phyloP scores from a whole-genome alignment of 2,888 invertebrate genomes.

The Lasioglossum marginatum region DNA sequence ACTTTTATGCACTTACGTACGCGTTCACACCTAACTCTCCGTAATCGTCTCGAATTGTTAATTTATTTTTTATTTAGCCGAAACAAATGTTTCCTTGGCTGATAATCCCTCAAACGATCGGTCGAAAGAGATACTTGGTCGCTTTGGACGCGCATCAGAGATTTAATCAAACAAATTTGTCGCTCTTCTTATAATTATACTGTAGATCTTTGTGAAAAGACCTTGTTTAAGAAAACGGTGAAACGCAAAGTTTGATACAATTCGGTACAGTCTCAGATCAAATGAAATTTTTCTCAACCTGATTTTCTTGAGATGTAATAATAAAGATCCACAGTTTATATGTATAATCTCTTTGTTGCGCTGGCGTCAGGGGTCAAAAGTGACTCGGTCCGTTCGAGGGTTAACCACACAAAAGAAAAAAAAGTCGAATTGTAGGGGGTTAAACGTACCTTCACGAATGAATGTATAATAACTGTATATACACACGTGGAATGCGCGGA shows the following conservation, averaged over 20 bases:
- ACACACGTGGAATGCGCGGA: constrained; percentile 51
- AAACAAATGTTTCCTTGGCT: neutral
- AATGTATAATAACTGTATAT: constrained; percentile 62
- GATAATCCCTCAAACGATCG: neutral
- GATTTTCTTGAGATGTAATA: neutral
- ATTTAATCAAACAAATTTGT: neutral
- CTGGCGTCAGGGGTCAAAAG: neutral
- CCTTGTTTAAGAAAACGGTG: neutral
- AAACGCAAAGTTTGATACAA: neutral
- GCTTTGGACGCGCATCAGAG: neutral
- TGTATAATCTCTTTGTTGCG: neutral
- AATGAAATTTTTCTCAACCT: neutral
- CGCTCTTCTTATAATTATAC: neutral
- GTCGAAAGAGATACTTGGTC: neutral
- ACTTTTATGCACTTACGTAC: constrained; percentile 29
- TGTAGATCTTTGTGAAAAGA: neutral
- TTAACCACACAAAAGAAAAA: neutral
- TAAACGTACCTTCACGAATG: constrained; percentile 20
- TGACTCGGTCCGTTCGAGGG: neutral
- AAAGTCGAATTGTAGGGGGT: constrained; percentile 26
- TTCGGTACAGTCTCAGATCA: neutral
- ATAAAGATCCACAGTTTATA: neutral
- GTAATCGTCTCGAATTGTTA: constrained; percentile 17
- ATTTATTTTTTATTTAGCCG: neutral
- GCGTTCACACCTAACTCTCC: constrained; percentile 31